A percentile compares a stretch with the other conserved stretches of the same genome.
Evolutionary conservation across 2,888 invertebrate genomes (phyloP).

Genomic region (Cosmorhoe ocellata): DNA sequence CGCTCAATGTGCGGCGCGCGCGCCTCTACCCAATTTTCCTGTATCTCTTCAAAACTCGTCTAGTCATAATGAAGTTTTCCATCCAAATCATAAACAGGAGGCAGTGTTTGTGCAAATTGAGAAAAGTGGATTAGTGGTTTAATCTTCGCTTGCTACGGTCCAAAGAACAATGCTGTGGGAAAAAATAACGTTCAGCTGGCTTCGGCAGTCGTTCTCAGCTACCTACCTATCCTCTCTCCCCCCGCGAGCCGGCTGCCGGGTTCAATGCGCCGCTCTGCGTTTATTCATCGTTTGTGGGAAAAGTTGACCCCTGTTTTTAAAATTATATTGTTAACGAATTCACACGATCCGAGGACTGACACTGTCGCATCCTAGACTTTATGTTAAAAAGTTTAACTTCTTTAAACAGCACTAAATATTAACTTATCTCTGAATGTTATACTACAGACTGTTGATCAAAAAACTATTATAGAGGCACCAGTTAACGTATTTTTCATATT

Average conservation of each 20-base stretch:
- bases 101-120: slow-evolving; percentile 53
- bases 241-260: slow-evolving; percentile 78
- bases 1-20: slow-evolving; percentile 76
- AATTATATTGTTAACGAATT: slow-evolving; percentile 80
- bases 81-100: slow-evolving; percentile 35
- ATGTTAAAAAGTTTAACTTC: slow-evolving; percentile 17
- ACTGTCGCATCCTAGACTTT: slow-evolving; percentile 65
- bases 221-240: slow-evolving; percentile 77
- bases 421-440: neutral
- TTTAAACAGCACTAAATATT: slow-evolving; percentile 16
- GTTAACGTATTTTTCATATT: slow-evolving; percentile 40
- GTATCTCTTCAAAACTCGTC: slow-evolving; percentile 55
- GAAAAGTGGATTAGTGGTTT: slow-evolving; percentile 54
- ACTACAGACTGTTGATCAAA: slow-evolving; percentile 25
- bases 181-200: slow-evolving; percentile 84
- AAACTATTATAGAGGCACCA: slow-evolving; percentile 45
- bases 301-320: slow-evolving; percentile 80
- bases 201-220: slow-evolving; percentile 81
- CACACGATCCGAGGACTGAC: slow-evolving; percentile 67
- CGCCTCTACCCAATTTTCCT: slow-evolving; percentile 56
- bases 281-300: slow-evolving; percentile 83
- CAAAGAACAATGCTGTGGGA: slow-evolving; percentile 83
- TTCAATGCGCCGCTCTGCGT: slow-evolving; percentile 81
- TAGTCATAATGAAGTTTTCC: slow-evolving; percentile 68
- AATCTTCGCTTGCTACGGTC: slow-evolving; percentile 73